Evolutionary conservation across 2,113 vertebrate species (phyloP), one percentile per base, ranked within the genome.

Genomic region (Riparia riparia): DNA sequence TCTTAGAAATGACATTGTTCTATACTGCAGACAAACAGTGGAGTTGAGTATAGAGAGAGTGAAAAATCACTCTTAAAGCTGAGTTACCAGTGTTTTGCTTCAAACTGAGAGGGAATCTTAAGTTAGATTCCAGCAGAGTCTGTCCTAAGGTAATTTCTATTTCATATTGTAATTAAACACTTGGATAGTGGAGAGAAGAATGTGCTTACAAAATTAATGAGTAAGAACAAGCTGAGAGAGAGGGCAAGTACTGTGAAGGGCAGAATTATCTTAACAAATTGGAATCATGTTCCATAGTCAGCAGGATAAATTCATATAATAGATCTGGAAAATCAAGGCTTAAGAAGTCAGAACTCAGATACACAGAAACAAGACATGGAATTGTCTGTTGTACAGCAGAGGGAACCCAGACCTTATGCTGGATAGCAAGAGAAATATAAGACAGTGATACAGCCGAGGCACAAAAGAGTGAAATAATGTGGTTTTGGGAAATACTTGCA

Each of bases 81-180:
- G 56, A 61, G 25, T 81, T 83, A 19, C 9, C 60, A 47, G 47
- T 57, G 42, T 78, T 89, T 82, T 92, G 21, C 42, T 81, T 86
- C 50, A 80, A 70, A 77, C 63, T 60, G 54, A 80, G 86, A 82
- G 41, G 15, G n/a, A 90, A 82, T 88, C 86, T 85, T 68, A 92
- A 86, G 71, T 83, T 51, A 70, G 21, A 50, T 70, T 90, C 77
- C 77, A 86, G 47, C 77, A 86, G 71, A 77, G 37, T 74, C 56
- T 82, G 54, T 95, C 65, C 77, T 74, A 47, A 84, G 72, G 60
- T 93, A 4, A 70, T 86, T 95, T 91, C 68, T 83, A 54, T 91
- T 89, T 89, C 66, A 34, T 89, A 70, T 84, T 91, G 66, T 81
- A 93, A 94, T 94, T 89, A 93, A 94, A 54, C 32, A 58, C 37